A percentile compares a stretch with the other conserved stretches of the same genome.
These are phyloP conservation scores for Oreamnos americanus DNA, from an alignment of 2,113 vertebrate species.

Conservation along the genomic window DNA sequence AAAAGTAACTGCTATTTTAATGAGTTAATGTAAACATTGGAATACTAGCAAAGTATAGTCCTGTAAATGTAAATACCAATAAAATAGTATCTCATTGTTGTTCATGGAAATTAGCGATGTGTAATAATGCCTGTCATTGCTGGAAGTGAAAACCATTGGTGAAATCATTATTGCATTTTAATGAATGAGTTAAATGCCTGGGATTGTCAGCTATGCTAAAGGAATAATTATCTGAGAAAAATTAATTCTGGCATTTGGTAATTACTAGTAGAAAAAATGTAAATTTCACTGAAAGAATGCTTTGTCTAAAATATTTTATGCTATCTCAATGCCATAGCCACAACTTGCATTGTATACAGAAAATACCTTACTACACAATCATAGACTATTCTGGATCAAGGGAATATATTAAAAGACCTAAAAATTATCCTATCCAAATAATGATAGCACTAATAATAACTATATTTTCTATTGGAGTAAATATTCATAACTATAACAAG, in stretches of 20 bases:
- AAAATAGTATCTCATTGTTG: slow-evolving; percentile 80
- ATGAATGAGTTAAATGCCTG: slow-evolving; percentile 81
- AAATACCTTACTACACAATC: slow-evolving; percentile 29
- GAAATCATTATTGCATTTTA: slow-evolving; percentile 81
- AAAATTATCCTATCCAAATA: not conserved
- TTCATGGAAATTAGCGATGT: slow-evolving; percentile 79
- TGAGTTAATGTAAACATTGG: not conserved
- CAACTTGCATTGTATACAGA: slow-evolving; percentile 10
- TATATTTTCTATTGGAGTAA: not conserved
- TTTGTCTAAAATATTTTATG: slow-evolving; percentile 70
- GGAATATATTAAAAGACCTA: slow-evolving; percentile 19
- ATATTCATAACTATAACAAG: not conserved
- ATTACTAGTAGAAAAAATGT: slow-evolving; percentile 78
- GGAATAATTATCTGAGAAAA: slow-evolving; percentile 79
- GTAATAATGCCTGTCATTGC: slow-evolving; percentile 79
- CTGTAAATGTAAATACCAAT: slow-evolving; percentile 68
- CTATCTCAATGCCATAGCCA: not conserved
- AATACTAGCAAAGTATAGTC: slow-evolving; percentile 38
- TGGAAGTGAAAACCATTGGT: slow-evolving; percentile 72
- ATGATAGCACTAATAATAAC: not conserved
- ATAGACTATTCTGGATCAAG: not conserved
- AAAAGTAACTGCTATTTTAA: slow-evolving; percentile 3
- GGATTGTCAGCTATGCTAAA: slow-evolving; percentile 75
- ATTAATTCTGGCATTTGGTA: slow-evolving; percentile 80
- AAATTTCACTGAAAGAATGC: slow-evolving; percentile 67